Evolutionary conservation across 1,140 invertebrate genomes (phyloP).

Genomic region (Reticulitermes speratus): DNA sequence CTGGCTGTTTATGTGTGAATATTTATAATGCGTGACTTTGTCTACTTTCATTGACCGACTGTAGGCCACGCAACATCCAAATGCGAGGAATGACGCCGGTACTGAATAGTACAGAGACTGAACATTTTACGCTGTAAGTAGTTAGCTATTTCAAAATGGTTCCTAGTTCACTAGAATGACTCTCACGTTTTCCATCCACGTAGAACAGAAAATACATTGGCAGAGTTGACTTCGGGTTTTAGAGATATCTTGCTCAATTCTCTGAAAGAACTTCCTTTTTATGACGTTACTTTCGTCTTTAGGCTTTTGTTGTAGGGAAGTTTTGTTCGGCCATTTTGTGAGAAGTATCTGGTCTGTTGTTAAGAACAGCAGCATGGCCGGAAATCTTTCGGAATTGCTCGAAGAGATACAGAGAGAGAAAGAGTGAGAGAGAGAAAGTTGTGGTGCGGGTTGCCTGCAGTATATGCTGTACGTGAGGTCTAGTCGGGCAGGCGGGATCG

Average conservation of each 20-base stretch:
- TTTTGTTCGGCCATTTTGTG: constrained; percentile 12
- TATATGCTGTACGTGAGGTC: too few species aligned
- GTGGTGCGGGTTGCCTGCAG: neutral
- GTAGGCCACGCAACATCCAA: too few species aligned
- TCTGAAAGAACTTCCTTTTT: neutral
- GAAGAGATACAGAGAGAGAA: neutral
- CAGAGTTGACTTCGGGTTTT: neutral
- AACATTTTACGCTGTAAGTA: too few species aligned
- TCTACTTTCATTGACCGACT: too few species aligned
- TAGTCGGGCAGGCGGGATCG: neutral
- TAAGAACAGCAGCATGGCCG: neutral
- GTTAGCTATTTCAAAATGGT: neutral
- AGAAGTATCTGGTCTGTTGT: neutral
- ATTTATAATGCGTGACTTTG: too few species aligned
- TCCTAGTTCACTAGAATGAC: neutral
- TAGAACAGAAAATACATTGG: neutral
- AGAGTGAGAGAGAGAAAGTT: neutral
- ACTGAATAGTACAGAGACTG: too few species aligned
- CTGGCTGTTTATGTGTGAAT: too few species aligned
- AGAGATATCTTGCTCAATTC: neutral
- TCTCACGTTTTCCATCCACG: neutral
- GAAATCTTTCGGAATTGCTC: constrained; percentile 1
- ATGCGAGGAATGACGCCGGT: too few species aligned
- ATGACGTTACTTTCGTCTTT: neutral
- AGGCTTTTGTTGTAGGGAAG: neutral